Evolutionary conservation across 2,888 invertebrate genomes (phyloP).

Genomic region (Deilephila elpenor): DNA sequence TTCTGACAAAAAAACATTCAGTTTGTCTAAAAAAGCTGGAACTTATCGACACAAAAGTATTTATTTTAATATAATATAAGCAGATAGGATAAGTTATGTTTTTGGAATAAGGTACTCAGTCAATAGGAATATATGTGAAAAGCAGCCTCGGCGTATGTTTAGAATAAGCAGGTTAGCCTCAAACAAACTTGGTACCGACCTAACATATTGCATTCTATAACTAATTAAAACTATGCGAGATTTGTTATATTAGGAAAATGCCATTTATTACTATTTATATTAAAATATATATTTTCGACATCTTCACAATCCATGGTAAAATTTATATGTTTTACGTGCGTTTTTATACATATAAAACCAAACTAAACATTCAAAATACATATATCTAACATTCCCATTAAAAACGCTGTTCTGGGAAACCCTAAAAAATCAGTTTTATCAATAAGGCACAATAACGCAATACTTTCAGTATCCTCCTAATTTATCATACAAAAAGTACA

Average conservation of each 20-base stretch:
- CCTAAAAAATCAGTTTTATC: background rate
- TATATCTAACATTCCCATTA: background rate
- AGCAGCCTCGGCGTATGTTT: background rate
- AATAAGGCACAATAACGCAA: constrained; percentile 17
- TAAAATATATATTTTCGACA: background rate
- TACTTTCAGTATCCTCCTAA: constrained; percentile 7
- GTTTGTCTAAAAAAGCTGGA: no score
- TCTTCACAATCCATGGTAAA: background rate
- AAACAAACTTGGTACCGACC: background rate
- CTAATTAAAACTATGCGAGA: constrained; percentile 22
- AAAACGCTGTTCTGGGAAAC: background rate
- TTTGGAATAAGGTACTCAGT: constrained; percentile 11
- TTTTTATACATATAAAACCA: background rate
- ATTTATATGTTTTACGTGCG: background rate
- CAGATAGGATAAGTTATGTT: background rate
- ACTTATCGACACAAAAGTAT: background rate
- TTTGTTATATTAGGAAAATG: constrained; percentile 13
- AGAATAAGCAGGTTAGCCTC: background rate
- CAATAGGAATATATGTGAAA: background rate
- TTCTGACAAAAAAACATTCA: no score
- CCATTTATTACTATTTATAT: constrained; percentile 5
- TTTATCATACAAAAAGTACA: background rate
- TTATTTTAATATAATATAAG: background rate
- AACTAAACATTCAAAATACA: background rate
- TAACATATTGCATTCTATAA: constrained; percentile 13